These are phyloP conservation scores for Drosophila willistoni DNA, from an alignment of 1,140 invertebrate genomes.

Conservation along the genomic window DNA sequence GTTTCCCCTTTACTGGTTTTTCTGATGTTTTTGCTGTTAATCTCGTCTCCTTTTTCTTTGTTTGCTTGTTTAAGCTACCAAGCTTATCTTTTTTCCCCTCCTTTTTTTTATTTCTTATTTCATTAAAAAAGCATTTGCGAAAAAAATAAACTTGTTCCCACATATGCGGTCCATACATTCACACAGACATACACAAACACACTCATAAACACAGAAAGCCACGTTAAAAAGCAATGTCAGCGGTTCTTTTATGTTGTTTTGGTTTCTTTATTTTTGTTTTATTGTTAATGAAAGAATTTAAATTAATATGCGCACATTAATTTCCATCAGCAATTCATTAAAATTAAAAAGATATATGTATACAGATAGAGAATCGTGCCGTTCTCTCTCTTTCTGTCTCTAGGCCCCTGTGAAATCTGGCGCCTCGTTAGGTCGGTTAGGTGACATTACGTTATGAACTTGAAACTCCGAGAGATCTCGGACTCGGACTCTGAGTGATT, in stretches of 20 bases:
- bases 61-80: conserved; percentile 55
- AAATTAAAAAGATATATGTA: conserved; percentile 50
- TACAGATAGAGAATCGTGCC: conserved; percentile 33
- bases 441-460: conserved; percentile 54
- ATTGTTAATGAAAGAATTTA: conserved; percentile 78
- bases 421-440: conserved; percentile 12
- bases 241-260: conserved; percentile 40
- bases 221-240: conserved; percentile 63
- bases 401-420: conserved; percentile 27
- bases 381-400: conserved; percentile 30
- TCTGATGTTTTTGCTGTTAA: background rate
- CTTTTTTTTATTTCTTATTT: conserved; percentile 47
- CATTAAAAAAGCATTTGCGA: conserved; percentile 80
- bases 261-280: conserved; percentile 20
- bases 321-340: conserved; percentile 77
- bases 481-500: background rate
- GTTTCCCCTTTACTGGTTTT: conserved; percentile 23
- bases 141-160: conserved; percentile 71
- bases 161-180: conserved; percentile 31
- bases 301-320: conserved; percentile 78
- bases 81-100: conserved; percentile 56
- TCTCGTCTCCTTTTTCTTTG: conserved; percentile 30
- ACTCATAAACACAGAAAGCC: conserved; percentile 18
- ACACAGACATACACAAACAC: conserved; percentile 14
- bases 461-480: conserved; percentile 20